These are phyloP conservation scores for Trachelus iudaicus DNA, from an alignment of 2,888 invertebrate species.

Conservation along the genomic window DNA sequence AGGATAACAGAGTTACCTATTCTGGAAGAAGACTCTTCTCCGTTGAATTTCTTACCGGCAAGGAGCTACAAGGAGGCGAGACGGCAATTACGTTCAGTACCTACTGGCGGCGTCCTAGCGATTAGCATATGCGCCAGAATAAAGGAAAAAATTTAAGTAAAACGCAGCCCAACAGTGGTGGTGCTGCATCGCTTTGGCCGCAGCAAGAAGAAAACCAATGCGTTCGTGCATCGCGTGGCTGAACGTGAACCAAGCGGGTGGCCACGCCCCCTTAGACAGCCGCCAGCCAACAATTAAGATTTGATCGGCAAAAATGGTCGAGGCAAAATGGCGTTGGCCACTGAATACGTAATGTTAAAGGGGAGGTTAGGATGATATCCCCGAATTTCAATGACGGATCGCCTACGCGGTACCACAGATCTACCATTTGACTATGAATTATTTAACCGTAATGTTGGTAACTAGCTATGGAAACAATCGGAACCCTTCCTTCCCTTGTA, in stretches of 20 bases:
- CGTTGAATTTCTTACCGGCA: conserved; percentile 22
- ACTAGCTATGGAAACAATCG: background rate
- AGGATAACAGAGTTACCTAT: background rate
- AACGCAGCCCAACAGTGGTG: background rate
- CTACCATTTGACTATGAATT: background rate
- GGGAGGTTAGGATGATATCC: background rate
- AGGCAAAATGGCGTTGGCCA: conserved; percentile 64
- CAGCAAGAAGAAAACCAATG: conserved; percentile 51
- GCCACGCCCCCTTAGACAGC: conserved; percentile 65
- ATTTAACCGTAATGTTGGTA: background rate
- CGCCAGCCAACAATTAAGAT: conserved; percentile 67
- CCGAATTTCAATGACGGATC: background rate
- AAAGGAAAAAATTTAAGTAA: background rate
- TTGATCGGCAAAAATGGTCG: conserved; percentile 67
- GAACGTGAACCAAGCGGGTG: conserved; percentile 58
- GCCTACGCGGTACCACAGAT: background rate
- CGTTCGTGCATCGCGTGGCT: conserved; percentile 64
- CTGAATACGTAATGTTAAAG: conserved; percentile 62
- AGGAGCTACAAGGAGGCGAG: background rate
- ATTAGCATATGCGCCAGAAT: conserved; percentile 44
- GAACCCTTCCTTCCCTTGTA: background rate
- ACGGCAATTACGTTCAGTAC: conserved; percentile 10
- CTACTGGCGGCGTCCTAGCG: conserved; percentile 22
- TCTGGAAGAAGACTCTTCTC: conserved; percentile 2
- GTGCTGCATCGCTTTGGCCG: conserved; percentile 23